Percentiles rank a stretch among this genome's conserved stretches.
Evolutionary conservation across 2,888 invertebrate species (phyloP).

Genomic region (Athalia circularis): DNA sequence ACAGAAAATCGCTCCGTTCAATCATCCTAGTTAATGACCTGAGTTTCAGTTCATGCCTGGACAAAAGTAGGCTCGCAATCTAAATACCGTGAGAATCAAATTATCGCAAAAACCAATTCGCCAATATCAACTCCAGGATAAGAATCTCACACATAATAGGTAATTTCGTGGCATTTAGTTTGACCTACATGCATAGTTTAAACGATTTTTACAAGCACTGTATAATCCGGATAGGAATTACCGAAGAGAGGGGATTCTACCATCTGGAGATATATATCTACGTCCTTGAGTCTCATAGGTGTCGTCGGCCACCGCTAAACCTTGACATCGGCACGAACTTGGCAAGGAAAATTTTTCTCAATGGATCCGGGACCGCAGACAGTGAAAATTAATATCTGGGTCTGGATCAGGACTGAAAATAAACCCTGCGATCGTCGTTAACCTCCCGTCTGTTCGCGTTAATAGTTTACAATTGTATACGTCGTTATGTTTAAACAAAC

Average conservation of each 20-base stretch:
- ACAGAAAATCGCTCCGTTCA: not conserved
- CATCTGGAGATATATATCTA: too few species aligned
- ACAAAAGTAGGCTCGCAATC: not conserved
- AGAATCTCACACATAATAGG: not conserved
- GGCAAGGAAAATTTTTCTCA: not conserved
- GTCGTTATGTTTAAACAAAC: constrained; percentile 8
- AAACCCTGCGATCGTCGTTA: constrained; percentile 8
- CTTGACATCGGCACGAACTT: constrained; percentile 10
- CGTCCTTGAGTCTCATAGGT: not conserved
- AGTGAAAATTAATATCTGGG: not conserved
- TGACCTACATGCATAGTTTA: too few species aligned
- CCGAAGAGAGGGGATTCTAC: too few species aligned
- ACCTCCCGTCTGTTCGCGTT: constrained; percentile 10
- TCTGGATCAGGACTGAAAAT: constrained; percentile 26
- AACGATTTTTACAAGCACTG: too few species aligned
- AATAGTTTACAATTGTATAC: not conserved
- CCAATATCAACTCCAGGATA: not conserved
- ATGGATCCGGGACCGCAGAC: constrained; percentile 26
- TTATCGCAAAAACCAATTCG: not conserved
- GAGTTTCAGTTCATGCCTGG: not conserved
- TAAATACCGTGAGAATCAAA: too few species aligned
- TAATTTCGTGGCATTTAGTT: too few species aligned
- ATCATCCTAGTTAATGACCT: constrained; percentile 7
- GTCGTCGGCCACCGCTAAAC: not conserved
- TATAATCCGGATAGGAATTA: too few species aligned